Evolutionary conservation across 2,113 vertebrate species (phyloP).

Genomic region (Mormyrus lacerda): DNA sequence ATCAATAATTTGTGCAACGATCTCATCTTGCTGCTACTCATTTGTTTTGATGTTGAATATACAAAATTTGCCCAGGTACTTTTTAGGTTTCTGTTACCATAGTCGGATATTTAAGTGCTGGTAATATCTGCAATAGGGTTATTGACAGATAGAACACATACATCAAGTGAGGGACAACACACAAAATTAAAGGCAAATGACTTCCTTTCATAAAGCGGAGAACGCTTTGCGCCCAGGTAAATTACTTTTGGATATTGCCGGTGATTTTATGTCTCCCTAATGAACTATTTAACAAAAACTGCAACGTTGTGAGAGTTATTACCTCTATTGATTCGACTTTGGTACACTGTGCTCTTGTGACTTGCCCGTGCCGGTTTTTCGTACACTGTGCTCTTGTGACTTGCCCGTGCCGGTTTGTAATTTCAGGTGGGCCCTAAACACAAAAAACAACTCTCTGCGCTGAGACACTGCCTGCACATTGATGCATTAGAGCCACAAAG

Average conservation of each 20-base stretch:
- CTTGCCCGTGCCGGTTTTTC: neutral
- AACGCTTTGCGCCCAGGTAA: neutral
- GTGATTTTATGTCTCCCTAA: neutral
- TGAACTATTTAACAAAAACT: neutral
- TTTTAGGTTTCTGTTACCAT: neutral
- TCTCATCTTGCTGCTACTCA: neutral
- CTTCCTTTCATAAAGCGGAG: constrained; percentile 1
- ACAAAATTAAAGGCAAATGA: constrained; percentile 13
- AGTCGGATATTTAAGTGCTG: constrained; percentile 15
- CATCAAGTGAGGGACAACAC: constrained; percentile 53
- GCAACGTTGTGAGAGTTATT: neutral
- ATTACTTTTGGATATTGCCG: neutral
- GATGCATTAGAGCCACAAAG: neutral
- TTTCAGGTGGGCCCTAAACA: neutral
- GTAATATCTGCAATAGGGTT: constrained; percentile 58
- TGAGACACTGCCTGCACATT: neutral
- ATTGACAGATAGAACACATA: constrained; percentile 45
- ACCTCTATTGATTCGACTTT: neutral
- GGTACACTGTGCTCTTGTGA: neutral
- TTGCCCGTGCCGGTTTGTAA: neutral
- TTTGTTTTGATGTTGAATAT: neutral
- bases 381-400: neutral
- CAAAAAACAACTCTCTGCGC: neutral
- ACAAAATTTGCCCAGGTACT: neutral
- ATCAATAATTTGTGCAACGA: neutral